A percentile compares a stretch with the other conserved stretches of the same genome.
phyloP scores from a whole-genome alignment of 92 coral and sea anemone species.

The Plumapathes pennacea region DNA sequence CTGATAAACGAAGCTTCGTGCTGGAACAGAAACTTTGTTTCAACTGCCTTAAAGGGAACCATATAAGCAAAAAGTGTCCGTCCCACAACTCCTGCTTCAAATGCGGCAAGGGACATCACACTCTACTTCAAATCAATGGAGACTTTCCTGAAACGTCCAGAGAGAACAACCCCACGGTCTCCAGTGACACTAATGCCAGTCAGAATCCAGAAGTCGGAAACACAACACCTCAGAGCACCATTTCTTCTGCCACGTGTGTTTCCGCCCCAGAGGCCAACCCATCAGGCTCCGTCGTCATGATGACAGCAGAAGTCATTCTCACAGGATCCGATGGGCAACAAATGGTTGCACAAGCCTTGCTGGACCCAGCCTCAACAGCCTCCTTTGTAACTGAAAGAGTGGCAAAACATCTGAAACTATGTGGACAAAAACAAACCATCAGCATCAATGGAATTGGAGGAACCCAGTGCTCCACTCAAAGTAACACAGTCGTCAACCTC shows the following conservation, averaged over 20 bases:
- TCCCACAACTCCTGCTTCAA: slow-evolving; percentile 25
- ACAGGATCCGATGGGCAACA: slow-evolving; percentile 38
- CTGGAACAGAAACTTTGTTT: slow-evolving; percentile 22
- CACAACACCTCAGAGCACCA: background rate
- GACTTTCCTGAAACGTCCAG: background rate
- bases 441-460: slow-evolving; percentile 38
- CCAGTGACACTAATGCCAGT: background rate
- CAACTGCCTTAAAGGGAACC: slow-evolving; percentile 33
- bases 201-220: background rate
- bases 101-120: slow-evolving; percentile 47
- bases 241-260: slow-evolving; percentile 1
- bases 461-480: slow-evolving; percentile 18
- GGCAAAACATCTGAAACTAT: slow-evolving; percentile 21
- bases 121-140: slow-evolving; percentile 30
- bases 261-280: slow-evolving; percentile 1
- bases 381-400: slow-evolving; percentile 40
- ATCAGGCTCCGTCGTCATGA: slow-evolving; percentile 30
- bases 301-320: slow-evolving; percentile 53
- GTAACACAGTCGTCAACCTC: slow-evolving; percentile 17
- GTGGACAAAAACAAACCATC: slow-evolving; percentile 8
- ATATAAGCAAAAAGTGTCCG: slow-evolving; percentile 30
- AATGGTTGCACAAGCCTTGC: slow-evolving; percentile 30
- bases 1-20: slow-evolving; percentile 8
- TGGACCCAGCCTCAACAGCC: slow-evolving; percentile 49
- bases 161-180: background rate